Conservation (phyloP, 2,113 vertebrate species). For the Cettia cetti region DNA sequence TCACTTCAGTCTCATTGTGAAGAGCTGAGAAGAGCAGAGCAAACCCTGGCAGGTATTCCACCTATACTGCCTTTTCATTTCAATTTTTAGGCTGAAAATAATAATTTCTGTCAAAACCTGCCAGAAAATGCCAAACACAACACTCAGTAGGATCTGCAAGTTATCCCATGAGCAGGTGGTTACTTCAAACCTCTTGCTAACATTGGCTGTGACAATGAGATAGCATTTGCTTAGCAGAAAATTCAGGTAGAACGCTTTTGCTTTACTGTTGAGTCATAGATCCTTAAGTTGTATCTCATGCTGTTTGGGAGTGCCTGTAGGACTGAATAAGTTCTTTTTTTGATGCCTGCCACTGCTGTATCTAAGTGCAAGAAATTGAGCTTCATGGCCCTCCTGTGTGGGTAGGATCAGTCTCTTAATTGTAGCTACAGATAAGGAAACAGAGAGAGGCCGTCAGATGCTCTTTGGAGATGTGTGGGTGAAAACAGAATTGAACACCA, state of each 20-base stretch:
- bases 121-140: background rate
- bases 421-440: background rate
- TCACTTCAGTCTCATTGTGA: background rate
- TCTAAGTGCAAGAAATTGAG: background rate
- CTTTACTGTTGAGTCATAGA: background rate
- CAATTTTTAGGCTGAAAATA: background rate
- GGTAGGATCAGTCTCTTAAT: background rate
- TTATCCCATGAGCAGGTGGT: background rate
- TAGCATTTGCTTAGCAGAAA: background rate
- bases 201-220: background rate
- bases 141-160: background rate
- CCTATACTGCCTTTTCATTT: background rate
- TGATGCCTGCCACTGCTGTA: background rate
- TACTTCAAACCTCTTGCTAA: background rate
- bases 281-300: background rate
- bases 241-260: background rate
- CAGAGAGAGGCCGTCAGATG: fast-evolving
- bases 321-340: fast-evolving
- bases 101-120: background rate
- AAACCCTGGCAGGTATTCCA: background rate
- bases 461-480: background rate
- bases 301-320: background rate
- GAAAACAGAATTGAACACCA: background rate
- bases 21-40: background rate
- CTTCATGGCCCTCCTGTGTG: background rate